These are phyloP conservation scores for Hycleus phaleratus DNA, from an alignment of 1,140 invertebrate genomes.

Conservation along the genomic window DNA sequence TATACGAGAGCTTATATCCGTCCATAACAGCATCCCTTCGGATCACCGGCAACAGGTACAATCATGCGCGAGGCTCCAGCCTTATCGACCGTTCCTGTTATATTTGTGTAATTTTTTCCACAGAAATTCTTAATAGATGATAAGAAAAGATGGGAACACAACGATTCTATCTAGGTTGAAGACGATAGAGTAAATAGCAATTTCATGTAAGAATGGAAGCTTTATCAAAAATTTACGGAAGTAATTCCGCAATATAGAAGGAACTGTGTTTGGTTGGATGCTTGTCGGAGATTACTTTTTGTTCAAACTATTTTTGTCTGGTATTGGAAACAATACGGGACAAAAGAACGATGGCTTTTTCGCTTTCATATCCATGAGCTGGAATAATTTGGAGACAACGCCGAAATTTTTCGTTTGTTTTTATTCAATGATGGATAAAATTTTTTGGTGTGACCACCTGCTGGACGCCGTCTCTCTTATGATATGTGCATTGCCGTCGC, in stretches of 20 bases:
- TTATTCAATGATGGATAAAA: no score
- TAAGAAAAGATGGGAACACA: no score
- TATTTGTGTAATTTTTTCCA: no score
- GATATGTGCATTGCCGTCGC: neutral
- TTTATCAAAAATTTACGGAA: neutral
- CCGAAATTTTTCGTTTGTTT: no score
- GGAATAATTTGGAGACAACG: no score
- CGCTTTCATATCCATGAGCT: no score
- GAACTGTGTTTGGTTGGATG: constrained; percentile 2
- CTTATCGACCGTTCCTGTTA: constrained; percentile 16
- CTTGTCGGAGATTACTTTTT: constrained; percentile 9
- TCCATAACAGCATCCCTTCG: constrained; percentile 19
- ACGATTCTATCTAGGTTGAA: neutral
- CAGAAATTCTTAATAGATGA: no score
- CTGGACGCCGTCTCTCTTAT: constrained; percentile 5
- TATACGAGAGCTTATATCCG: constrained; percentile 15
- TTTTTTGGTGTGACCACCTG: neutral
- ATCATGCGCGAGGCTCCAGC: constrained; percentile 18
- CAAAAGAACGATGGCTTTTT: no score
- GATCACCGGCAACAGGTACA: constrained; percentile 28
- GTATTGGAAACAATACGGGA: neutral
- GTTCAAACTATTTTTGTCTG: neutral
- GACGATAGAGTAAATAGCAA: no score
- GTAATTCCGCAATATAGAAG: constrained; percentile 22
- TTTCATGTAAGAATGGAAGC: neutral